Base-by-base conservation (phyloP, 1,140 invertebrate genomes). In the Eumeta japonica region DNA sequence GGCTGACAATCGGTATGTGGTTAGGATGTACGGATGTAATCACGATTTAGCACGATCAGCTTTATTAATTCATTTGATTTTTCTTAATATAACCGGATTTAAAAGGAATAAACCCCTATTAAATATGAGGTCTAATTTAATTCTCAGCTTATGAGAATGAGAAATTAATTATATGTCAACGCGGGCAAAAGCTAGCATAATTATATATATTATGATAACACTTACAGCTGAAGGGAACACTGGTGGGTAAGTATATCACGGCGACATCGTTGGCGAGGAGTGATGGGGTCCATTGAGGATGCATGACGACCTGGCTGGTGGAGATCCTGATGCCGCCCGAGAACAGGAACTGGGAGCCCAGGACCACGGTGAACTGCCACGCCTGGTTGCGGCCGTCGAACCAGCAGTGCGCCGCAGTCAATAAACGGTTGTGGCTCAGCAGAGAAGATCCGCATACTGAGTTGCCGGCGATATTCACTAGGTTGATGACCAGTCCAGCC, bases 231-330 rank as follows among this genome's bases (percentile, higher is more conserved):
- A 74, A 58, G 3, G 39, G 14, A 3, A 75, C 39, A 1, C 29
- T 31, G 0, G 36, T 45, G 1, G 74, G 68, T 18, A 77, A 41
- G 20, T 61, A 56, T 9, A 76, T 60, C 12, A 77, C 34, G 0
- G 74, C 62, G 2, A 77, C 55, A 30, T 77, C 71, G 11, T 76
- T 71, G 16, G 39, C 16, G 1, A 67, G 10, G 3, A 33, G 47
- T 0, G 7, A 5, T 0, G 55, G 45, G 1, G 10, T 28, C 45
- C 52, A 65, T 19, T 45, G 27, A 0, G 55, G 54, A 18, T 62
- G 58, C 29, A 53, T 41, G 9, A 52, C 12, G 3, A 66, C 52
- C 0, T 34, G 15, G 0, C 14, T 19, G 3, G 56, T 55, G 3
- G 29, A 1, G 24, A 58, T 41, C 0, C 52, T 43, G 3, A 13